Base-by-base conservation (phyloP, 2,797 vertebrate genomes). In the Sebastes vulpes region DNA sequence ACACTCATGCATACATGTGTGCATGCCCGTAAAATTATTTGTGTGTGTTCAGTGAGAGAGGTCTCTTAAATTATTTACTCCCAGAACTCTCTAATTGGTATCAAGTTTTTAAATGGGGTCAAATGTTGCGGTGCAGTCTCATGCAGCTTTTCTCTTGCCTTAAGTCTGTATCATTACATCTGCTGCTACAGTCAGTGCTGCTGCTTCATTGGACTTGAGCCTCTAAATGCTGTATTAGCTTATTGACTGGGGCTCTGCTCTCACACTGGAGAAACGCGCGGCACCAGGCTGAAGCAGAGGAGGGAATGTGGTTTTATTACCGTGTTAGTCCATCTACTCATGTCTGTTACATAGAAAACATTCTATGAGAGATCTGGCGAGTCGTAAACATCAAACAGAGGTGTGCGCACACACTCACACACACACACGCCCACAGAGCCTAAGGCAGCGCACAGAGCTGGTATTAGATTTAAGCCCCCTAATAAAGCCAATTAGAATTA, bases 41-140 rank as follows among this genome's bases (percentile, higher is more conserved):
- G 79, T 89, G 83, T 84, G 87, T 88, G 88, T 77, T 89, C 89
- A 90, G 88, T 83, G 70, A 82, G 89, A 87, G 87, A 85, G 86
- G 83, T 78, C 70, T 80, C 77, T 82, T 97, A 89, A 96, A 96
- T 96, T 95, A 96, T 96, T 96, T 96, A 97, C 91, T 85, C 79
- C 76, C 90, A 94, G 93, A 96, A 94, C 93, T 93, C 94, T 92
- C 95, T 96, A 97, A 97, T 96, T 96, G 95, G 95, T 95, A 96
- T 96, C 94, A 96, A 96, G 95, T 95, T 95, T 96, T 96, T 96
- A 97, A 97, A 96, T 95, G 95, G 96, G 96, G 96, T 96, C 96
- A 97, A 96, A 95, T 95, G 94, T 94, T 94, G 92, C 86, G 72
- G 85, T 91, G 93, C 92, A 93, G 91, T 89, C 93, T 93, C 89